Evolutionary conservation across 1,140 invertebrate genomes (phyloP), one percentile per base, ranked within the genome.

Genomic region (Trichonephila clavata): DNA sequence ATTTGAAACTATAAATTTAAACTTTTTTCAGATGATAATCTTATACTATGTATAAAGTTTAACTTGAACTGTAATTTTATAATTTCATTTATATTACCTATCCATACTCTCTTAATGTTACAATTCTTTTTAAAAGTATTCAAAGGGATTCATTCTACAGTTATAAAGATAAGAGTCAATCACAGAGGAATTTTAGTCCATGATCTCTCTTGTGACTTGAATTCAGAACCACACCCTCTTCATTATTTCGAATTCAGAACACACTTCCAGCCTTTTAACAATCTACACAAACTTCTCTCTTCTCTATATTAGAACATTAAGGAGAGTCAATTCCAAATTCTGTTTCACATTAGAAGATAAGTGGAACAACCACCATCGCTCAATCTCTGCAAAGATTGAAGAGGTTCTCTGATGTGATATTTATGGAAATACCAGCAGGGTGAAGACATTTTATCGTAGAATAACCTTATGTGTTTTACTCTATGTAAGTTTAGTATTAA

Each of bases 341-440:
- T 71, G 27, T 8, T 24, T 32, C 24, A 32, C 13, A 27, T 32
- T 32, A 32, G 68, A 16, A 32, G 27, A 71, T 24, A 18, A 71
- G 18, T 16, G 27, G 24, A 71, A 83, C 80, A 59, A 77, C 68
- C 27, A 39, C n/a, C 68, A 90, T 90, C 68, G 18, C 24, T 90
- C 87, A 90, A 90, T 71, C 65, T 21, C 50, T 14, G 10, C 24
- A 59, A 27, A 20, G 57, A 60, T 65, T 90, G 86, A 32, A 27
- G 32, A 32, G 32, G 71, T 61, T 80, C 32, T 43, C 13, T 21
- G 81, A 92, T 57, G 59, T 92, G 71, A 84, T 84, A 83, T 65
- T 84, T 92, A 92, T 92, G 90, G 90, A 27, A 61, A 92, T 80
- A 92, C 24, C 50, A 18, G 24, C 21, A 63, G 59, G 32, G 57